A percentile compares a stretch with the other conserved stretches of the same genome.
Conservation (phyloP, 2,797 vertebrate genomes). For the Lepus townsendii region DNA sequence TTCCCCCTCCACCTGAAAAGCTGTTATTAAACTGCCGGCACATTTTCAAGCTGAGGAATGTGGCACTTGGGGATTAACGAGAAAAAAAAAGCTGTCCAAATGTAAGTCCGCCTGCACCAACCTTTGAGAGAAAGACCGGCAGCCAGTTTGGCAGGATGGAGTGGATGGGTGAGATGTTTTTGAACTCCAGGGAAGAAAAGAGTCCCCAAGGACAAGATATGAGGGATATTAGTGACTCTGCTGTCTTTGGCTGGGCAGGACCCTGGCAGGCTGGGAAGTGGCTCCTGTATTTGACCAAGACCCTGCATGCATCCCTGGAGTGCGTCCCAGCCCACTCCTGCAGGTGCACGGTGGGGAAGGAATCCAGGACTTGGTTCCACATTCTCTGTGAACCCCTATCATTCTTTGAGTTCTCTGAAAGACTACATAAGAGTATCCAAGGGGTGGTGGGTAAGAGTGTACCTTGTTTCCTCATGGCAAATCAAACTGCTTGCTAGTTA, state of each 20-base stretch:
- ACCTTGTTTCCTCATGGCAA: slow-evolving; percentile 3
- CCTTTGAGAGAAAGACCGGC: slow-evolving; percentile 28
- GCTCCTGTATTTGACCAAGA: not conserved
- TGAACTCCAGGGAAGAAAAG: not conserved
- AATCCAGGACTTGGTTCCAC: not conserved
- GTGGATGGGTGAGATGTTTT: not conserved
- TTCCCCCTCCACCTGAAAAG: not conserved
- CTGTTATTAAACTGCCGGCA: slow-evolving; percentile 25
- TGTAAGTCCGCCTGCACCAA: not conserved
- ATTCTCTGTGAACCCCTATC: slow-evolving; percentile 35
- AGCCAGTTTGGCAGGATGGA: not conserved
- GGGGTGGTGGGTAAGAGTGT: not conserved
- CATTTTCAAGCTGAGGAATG: slow-evolving; percentile 27
- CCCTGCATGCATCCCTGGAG: not conserved
- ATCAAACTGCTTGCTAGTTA: slow-evolving; percentile 33
- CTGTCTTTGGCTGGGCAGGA: not conserved
- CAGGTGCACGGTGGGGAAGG: not conserved
- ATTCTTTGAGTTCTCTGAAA: not conserved
- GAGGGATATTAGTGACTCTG: not conserved
- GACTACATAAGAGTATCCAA: slow-evolving; percentile 23
- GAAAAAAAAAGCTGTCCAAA: slow-evolving; percentile 38
- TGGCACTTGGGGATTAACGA: not conserved
- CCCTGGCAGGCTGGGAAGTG: not conserved
- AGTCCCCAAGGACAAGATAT: not conserved
- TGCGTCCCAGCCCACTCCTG: not conserved